Conservation (phyloP, 1,140 invertebrate genomes). For the Ladona fulva region DNA sequence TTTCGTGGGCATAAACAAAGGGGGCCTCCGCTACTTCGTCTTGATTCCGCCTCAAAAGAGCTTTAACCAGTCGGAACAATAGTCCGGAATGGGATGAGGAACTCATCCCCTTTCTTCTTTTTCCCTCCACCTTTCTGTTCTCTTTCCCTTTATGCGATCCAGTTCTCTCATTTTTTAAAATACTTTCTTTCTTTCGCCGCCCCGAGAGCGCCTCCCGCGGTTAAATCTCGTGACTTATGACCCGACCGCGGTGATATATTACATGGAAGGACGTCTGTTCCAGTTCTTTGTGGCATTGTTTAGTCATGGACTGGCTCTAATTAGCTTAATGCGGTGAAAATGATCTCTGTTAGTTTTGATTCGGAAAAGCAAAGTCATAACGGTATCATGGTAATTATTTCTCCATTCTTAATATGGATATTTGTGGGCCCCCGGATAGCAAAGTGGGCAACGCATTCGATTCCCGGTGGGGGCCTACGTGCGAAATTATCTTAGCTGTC, state of each 20-base stretch:
- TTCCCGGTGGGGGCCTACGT: too few relatives aligned
- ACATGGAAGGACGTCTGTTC: background rate
- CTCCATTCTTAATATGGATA: too few relatives aligned
- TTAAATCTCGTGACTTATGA: background rate
- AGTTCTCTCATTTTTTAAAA: background rate
- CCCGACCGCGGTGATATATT: background rate
- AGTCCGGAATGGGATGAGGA: background rate
- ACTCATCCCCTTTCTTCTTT: background rate
- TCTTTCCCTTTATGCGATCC: background rate
- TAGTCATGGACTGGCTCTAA: too few relatives aligned
- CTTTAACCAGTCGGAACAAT: background rate
- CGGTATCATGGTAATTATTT: too few relatives aligned
- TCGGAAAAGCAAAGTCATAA: too few relatives aligned
- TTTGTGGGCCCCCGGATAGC: too few relatives aligned
- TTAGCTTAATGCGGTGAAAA: too few relatives aligned
- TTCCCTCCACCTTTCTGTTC: background rate
- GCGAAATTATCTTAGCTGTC: too few relatives aligned
- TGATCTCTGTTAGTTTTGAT: too few relatives aligned
- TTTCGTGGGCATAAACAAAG: background rate
- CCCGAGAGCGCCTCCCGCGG: background rate
- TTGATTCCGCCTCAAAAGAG: background rate
- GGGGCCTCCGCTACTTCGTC: background rate
- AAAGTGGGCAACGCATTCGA: too few relatives aligned
- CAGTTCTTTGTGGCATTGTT: too few relatives aligned
- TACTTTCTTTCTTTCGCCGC: background rate